These are phyloP conservation scores for Glaucidium brasilianum DNA, from an alignment of 2,113 vertebrate genomes.

Conservation along the genomic window DNA sequence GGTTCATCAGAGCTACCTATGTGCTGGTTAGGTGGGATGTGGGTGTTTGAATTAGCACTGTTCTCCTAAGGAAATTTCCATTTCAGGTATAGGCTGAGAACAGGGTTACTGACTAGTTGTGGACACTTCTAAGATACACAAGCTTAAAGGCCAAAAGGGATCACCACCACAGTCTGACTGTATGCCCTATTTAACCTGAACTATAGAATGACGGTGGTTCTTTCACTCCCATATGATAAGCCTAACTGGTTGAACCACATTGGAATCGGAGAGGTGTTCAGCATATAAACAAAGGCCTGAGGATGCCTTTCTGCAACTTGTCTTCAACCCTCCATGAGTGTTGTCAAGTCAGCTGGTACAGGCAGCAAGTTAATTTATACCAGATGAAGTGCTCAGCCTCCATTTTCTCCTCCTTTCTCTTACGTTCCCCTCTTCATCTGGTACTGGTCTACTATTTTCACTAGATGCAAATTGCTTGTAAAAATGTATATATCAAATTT, in stretches of 20 bases:
- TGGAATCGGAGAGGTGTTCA: neutral
- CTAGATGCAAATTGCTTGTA: neutral
- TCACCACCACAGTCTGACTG: neutral
- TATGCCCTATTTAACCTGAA: neutral
- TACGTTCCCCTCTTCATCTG: neutral
- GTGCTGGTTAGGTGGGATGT: neutral
- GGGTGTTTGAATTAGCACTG: neutral
- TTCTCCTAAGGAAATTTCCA: neutral
- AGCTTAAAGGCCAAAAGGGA: neutral
- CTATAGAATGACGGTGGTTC: neutral
- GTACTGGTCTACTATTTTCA: neutral
- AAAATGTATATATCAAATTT: neutral
- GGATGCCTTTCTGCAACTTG: neutral
- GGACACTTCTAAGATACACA: neutral
- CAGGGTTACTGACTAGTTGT: rapidly evolving
- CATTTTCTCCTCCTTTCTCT: neutral
- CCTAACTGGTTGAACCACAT: neutral
- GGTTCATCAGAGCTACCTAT: neutral
- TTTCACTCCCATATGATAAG: neutral
- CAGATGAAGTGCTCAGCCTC: neutral
- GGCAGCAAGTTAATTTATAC: neutral
- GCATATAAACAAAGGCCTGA: neutral
- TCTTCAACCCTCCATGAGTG: neutral
- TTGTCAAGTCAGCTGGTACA: neutral
- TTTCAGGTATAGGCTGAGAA: neutral